Evolutionary conservation across 1,140 invertebrate genomes (phyloP), one percentile per base, ranked within the genome.

Genomic region (Neodiprion lecontei): DNA sequence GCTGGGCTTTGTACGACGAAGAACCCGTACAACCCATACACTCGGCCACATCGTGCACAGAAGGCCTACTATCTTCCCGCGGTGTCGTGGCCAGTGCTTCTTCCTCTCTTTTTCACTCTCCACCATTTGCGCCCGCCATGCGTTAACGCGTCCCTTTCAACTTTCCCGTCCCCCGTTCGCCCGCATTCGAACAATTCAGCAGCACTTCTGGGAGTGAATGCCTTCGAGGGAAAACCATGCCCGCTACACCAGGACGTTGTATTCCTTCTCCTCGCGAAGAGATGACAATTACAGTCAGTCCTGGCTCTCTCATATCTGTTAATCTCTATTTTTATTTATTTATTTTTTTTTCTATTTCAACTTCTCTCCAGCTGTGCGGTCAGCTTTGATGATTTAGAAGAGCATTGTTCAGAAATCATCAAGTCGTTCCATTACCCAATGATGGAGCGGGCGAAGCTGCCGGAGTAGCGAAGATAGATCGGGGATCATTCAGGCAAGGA

Each of bases 101-200:
- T 65, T 65, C 61, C 61, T 65, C 61, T 65, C 61, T 65, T 21
- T 21, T 21, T 65, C 61, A 14, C 61, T 65, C 61, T 65, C 61
- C 61, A 14, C 12, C 61, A n/a, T 61, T 7, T 65, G 12, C 61
- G 4, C 1, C 17, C 61, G 12, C 61, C 17, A 65, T 65, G 17
- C 61, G 17, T 14, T 65, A 1, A 65, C 61, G 17, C 12, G 12
- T 21, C 4, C 17, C 12, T 65, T 21, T 21, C 61, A 17, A 14
- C 17, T 65, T 14, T 1, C 4, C 61, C 61, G 61, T 14, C 61
- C 12, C 12, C 61, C 17, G 67, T 11, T 61, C 12, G 7, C 67
- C 67, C 11, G 67, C 40, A 69, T 69, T 21, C 67, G 67, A 69
- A 69, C 67, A 69, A 69, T 69, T 21, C 17, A 14, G 11, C 67